Base-by-base conservation (phyloP, 2,113 vertebrate genomes). In the Rattus rattus region DNA sequence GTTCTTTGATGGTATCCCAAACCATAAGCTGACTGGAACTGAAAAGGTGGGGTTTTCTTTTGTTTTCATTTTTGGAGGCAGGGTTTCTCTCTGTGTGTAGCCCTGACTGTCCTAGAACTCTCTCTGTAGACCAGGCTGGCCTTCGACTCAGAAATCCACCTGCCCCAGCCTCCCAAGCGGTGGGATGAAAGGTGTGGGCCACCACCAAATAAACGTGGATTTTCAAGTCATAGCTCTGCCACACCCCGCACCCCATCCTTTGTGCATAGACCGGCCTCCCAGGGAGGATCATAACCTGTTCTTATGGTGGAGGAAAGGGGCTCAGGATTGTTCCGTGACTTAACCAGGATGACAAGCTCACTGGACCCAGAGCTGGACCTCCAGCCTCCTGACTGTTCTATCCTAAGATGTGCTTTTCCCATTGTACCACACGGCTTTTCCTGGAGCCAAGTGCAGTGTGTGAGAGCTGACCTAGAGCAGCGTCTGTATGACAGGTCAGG, bases 1-100 rank as follows among this genome's bases (percentile, higher is more conserved):
- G 70, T 76, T 84, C 30, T 95, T 96, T 79, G 86, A 89, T 88
- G 92, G 73, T 79, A 24, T 95, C 59, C 65, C 47, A 90, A 30
- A 92, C 83, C 59, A 86, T 79, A 63, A 90, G 69, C n/a, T n/a
- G 59, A 47, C 17, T 81, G 79, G 47, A 79, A 9, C 49, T 85
- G 79, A 67, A 88, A 88, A 94, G 79, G 88, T n/a, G 16, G 36
- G 36, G 36, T 5, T 19, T 72, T 72, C 36, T 20, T 39, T 20
- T 39, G 8, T 73, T 39, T 73, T 69, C 9, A 3, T 22, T 73
- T n/a, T 70, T 36, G 0, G 22, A 65, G 63, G 24, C 22, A 26
- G 24, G 63, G 14, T 70, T 36, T 70, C 14, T 36, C 16, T 36
- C 17, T 73, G 12, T 39, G 70, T 65, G 5, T 65, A 65, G 22